Conservation (phyloP, 2,797 vertebrate species). For the Girardinus metallicus region DNA sequence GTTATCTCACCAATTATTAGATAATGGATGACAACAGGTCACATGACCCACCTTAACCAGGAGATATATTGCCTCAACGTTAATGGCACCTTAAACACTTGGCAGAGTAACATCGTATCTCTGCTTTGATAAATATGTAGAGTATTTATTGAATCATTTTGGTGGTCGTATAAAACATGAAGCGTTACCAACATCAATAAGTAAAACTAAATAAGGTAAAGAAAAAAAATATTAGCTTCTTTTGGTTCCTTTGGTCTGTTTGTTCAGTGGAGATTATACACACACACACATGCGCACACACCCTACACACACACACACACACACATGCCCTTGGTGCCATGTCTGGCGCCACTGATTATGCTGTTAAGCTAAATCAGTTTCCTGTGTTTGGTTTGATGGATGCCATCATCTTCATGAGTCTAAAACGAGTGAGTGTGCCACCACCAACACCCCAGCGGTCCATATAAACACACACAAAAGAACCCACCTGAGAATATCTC, state of each 20-base stretch:
- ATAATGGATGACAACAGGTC: conserved; percentile 89
- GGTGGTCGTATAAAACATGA: not conserved
- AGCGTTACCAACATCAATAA: not conserved
- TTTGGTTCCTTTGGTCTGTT: not conserved
- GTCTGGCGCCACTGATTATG: conserved; percentile 79
- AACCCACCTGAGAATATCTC: not conserved
- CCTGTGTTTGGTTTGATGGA: conserved; percentile 79
- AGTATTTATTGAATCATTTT: not conserved
- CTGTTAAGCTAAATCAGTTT: conserved; percentile 77
- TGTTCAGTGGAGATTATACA: conserved; percentile 2
- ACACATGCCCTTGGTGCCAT: conserved; percentile 48
- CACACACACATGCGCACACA: conserved; percentile 8
- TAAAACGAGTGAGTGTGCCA: conserved; percentile 64
- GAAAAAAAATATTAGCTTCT: not conserved
- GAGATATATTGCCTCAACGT: conserved; percentile 28
- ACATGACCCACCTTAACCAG: conserved; percentile 63
- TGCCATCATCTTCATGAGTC: conserved; percentile 69
- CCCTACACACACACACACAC: conserved; percentile 38
- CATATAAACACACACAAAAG: not conserved
- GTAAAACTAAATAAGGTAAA: not conserved
- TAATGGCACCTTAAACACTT: conserved; percentile 25
- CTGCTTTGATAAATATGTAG: not conserved
- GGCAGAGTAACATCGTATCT: not conserved
- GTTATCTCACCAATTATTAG: conserved; percentile 89
- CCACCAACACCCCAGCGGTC: conserved; percentile 10